phyloP scores from a whole-genome alignment of 2,113 vertebrate species.

The Oostethus manadensis region DNA sequence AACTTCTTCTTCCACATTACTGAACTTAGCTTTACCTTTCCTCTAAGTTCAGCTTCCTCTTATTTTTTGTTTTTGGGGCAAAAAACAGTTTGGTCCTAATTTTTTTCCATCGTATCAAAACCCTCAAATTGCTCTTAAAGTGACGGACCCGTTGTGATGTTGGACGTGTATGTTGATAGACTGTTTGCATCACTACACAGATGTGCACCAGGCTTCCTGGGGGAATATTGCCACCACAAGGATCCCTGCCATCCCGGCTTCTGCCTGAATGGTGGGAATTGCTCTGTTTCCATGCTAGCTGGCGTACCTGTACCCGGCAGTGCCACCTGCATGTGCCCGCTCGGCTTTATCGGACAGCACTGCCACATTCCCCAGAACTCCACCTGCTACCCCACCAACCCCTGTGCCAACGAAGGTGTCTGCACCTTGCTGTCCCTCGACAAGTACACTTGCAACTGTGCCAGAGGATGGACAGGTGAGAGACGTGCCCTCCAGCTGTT shows the following conservation, averaged over 20 bases:
- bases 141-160: neutral
- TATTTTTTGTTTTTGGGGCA: conserved; percentile 20
- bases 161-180: neutral
- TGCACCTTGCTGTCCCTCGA: conserved; percentile 77
- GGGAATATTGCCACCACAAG: conserved; percentile 87
- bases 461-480: conserved; percentile 84
- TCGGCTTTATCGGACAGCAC: conserved; percentile 76
- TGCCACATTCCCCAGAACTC: conserved; percentile 81
- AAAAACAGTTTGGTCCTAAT: conserved; percentile 6
- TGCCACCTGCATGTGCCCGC: conserved; percentile 78
- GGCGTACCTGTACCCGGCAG: conserved; percentile 73
- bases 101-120: neutral
- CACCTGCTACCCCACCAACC: conserved; percentile 80
- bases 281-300: conserved; percentile 65
- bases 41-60: conserved; percentile 25
- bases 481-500: neutral
- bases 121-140: neutral
- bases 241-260: conserved; percentile 81
- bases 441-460: conserved; percentile 78
- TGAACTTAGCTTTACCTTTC: conserved; percentile 41
- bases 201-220: conserved; percentile 82
- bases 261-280: conserved; percentile 86
- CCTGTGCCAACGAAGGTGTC: conserved; percentile 78
- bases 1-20: conserved; percentile 45
- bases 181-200: conserved; percentile 64